Evolutionary conservation across 2,797 vertebrate genomes (phyloP), one percentile per base, ranked within the genome.

Genomic region (Taenioides sp.): DNA sequence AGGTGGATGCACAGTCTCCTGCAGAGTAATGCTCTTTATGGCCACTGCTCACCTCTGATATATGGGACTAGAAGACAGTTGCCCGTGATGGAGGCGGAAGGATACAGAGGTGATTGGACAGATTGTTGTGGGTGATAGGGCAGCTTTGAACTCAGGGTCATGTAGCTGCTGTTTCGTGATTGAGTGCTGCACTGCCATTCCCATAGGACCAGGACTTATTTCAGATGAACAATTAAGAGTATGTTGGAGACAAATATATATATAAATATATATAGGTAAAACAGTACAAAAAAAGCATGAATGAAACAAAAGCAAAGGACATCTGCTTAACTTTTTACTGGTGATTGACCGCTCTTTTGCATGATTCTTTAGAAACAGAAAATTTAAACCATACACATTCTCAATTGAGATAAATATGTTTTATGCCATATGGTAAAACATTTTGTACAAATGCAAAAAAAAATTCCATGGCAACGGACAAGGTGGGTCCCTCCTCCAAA

Each of bases 11-110:
- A 86, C 77, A 68, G 88, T 90, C 83, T 89, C 88, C 88, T 70
- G 47, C 72, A 84, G 94, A 83, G 91, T 90, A 78, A 93, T 87
- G 75, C 88, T 79, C 86, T 94, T 95, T 92, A 91, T 83, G 91
- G 92, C 86, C 82, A 88, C 66, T 82, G 81, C 84, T 93, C 93
- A 91, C 77, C 87, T 89, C 78, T 92, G 92, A 94, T 92, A 89
- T 82, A 95, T 82, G 84, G 90, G 86, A 72, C 17, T 9, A 90
- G 80, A 91, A 91, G 85, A 84, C 74, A 87, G 91, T 90, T 87
- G 86, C 86, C 87, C 81, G 81, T 47, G 59, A 84, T 47, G 79
- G 43, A 23, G 70, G 80, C 72, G 71, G 82, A 57, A 76, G 74
- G 86, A 87, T 77, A 60, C 72, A 18, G 73, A 80, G 87, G 80